Conservation (phyloP, 1,140 invertebrate genomes). For the Cotesia typhae region DNA sequence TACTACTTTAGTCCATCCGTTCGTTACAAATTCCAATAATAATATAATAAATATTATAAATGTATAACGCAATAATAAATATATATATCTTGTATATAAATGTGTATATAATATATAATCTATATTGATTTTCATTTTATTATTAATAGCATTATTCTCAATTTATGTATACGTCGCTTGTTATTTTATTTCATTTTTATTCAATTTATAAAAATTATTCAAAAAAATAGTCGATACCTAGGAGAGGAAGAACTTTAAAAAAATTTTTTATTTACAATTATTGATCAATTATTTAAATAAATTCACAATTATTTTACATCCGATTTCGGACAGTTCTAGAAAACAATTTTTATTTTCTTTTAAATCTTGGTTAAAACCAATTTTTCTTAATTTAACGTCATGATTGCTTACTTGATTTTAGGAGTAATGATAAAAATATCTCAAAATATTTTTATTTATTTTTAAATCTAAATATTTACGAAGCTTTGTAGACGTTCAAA, state of each 20-base stretch:
- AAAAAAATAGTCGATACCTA: constrained; percentile 11
- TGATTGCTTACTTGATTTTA: too few relatives aligned
- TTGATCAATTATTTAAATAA: too few relatives aligned
- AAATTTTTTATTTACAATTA: too few relatives aligned
- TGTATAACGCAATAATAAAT: constrained; percentile 66
- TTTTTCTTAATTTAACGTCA: too few relatives aligned
- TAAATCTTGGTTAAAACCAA: too few relatives aligned
- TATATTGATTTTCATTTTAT: not conserved
- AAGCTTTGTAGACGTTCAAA: too few relatives aligned
- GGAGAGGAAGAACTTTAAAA: constrained; percentile 17
- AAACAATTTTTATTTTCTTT: too few relatives aligned
- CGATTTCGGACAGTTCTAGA: too few relatives aligned
- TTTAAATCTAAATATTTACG: too few relatives aligned
- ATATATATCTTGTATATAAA: constrained; percentile 56
- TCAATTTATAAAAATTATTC: not conserved
- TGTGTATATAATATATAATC: constrained; percentile 46
- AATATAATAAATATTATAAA: constrained; percentile 65
- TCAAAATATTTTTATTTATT: too few relatives aligned
- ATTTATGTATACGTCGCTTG: not conserved
- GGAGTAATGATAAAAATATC: too few relatives aligned
- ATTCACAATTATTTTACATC: too few relatives aligned
- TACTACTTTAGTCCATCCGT: not conserved
- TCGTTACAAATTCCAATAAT: constrained; percentile 8
- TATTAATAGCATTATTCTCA: constrained; percentile 30
- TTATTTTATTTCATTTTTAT: not conserved